These are phyloP conservation scores for Albula goreensis DNA, from an alignment of 2,113 vertebrate species.

Conservation along the genomic window DNA sequence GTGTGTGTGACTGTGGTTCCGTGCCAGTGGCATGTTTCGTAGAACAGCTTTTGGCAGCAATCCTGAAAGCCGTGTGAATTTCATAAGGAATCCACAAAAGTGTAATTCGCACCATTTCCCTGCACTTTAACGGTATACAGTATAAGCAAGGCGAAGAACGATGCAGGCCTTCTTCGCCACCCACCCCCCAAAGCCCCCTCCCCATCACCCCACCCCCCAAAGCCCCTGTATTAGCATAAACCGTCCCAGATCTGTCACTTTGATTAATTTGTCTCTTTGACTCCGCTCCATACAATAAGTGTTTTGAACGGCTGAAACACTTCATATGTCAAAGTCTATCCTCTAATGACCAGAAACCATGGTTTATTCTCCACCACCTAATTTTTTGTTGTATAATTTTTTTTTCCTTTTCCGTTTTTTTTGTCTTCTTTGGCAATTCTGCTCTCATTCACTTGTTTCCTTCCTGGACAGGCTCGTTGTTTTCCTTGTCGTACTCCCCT, in stretches of 20 bases:
- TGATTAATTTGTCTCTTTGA: constrained; percentile 91
- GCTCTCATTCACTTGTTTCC: constrained; percentile 79
- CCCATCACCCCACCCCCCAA: constrained; percentile 66
- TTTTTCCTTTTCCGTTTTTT: constrained; percentile 7
- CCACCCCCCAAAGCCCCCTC: constrained; percentile 39
- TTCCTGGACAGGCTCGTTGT: background rate
- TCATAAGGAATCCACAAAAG: constrained; percentile 70
- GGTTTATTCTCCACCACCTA: constrained; percentile 66
- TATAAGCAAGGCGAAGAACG: constrained; percentile 61
- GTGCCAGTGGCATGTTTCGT: constrained; percentile 19
- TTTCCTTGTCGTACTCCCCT: background rate
- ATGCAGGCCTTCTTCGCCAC: constrained; percentile 72
- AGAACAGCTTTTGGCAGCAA: constrained; percentile 21
- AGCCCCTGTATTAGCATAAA: constrained; percentile 78
- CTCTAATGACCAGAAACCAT: constrained; percentile 81
- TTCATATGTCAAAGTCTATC: constrained; percentile 84
- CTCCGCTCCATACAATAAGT: constrained; percentile 86
- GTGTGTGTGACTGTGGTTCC: background rate
- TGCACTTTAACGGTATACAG: constrained; percentile 75
- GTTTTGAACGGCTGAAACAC: constrained; percentile 80
- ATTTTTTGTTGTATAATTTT: constrained; percentile 24
- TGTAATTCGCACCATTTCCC: constrained; percentile 79
- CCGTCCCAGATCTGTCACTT: constrained; percentile 90
- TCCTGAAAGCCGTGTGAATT: constrained; percentile 32
- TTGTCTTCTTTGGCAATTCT: constrained; percentile 61